phyloP scores from a whole-genome alignment of 2,797 vertebrate species.

The Micrastur ruficollis region DNA sequence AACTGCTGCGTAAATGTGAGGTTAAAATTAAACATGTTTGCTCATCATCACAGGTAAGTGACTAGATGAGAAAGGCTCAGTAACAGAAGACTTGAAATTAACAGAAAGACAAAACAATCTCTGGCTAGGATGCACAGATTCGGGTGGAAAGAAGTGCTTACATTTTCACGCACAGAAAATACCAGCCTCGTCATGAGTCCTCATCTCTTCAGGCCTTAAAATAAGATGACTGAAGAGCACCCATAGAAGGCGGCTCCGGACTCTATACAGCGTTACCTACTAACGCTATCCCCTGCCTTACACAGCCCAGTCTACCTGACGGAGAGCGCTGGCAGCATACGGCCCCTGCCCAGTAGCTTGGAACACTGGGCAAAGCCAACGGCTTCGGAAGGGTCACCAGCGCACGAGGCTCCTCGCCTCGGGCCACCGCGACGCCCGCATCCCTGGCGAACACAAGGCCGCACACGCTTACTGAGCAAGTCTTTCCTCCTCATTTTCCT shows the following conservation, averaged over 20 bases:
- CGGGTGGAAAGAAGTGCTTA: background rate
- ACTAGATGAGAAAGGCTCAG: background rate
- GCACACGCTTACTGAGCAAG: conserved; percentile 37
- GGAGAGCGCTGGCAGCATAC: background rate
- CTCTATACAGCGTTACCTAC: background rate
- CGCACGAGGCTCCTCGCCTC: no score
- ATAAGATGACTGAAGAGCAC: background rate
- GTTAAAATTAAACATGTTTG: background rate
- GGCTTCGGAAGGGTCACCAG: no score
- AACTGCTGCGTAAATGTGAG: background rate
- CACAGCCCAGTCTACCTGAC: background rate
- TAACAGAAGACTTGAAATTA: background rate
- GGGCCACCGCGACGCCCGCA: no score
- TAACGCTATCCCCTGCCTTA: background rate
- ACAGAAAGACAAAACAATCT: background rate
- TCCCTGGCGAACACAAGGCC: background rate
- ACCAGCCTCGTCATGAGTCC: background rate
- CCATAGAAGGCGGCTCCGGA: background rate
- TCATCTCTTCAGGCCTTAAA: background rate
- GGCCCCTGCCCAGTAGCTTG: background rate
- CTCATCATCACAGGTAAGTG: background rate
- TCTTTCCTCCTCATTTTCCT: conserved; percentile 74
- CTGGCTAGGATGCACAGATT: background rate
- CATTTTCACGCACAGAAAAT: background rate
- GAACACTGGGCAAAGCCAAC: background rate